A percentile compares a stretch with the other conserved stretches of the same genome.
phyloP scores from a whole-genome alignment of 1,140 invertebrate species.

The Teleogryllus occipitalis region DNA sequence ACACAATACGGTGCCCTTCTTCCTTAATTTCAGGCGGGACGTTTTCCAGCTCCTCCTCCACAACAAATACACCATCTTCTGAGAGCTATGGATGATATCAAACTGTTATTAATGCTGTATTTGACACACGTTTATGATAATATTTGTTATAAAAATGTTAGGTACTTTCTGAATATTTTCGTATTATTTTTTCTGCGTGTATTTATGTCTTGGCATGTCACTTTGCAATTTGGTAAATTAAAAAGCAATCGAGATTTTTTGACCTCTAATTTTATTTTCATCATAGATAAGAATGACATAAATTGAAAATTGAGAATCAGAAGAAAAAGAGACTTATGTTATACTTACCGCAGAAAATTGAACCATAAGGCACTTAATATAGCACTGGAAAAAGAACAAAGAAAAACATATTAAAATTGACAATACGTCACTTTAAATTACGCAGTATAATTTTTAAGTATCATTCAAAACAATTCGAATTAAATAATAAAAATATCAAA shows the following conservation, averaged over 20 bases:
- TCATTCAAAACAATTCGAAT: too few relatives aligned
- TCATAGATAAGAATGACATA: too few relatives aligned
- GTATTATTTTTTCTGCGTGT: too few relatives aligned
- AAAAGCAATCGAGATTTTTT: too few relatives aligned
- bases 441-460: too few relatives aligned
- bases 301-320: too few relatives aligned
- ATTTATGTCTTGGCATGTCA: too few relatives aligned
- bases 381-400: constrained; percentile 8
- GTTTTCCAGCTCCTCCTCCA: constrained; percentile 8
- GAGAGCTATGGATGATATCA: background rate
- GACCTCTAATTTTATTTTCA: too few relatives aligned
- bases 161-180: background rate
- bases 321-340: too few relatives aligned
- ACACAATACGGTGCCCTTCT: background rate
- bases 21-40: constrained; percentile 6
- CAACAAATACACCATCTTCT: background rate
- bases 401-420: background rate
- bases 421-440: background rate
- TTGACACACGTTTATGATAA: background rate
- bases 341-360: background rate
- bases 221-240: too few relatives aligned
- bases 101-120: background rate
- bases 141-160: background rate
- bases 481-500: too few relatives aligned
- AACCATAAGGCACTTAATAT: background rate